These are phyloP conservation scores for Tamandua tetradactyla DNA, from an alignment of 2,797 vertebrate genomes.

Conservation along the genomic window DNA sequence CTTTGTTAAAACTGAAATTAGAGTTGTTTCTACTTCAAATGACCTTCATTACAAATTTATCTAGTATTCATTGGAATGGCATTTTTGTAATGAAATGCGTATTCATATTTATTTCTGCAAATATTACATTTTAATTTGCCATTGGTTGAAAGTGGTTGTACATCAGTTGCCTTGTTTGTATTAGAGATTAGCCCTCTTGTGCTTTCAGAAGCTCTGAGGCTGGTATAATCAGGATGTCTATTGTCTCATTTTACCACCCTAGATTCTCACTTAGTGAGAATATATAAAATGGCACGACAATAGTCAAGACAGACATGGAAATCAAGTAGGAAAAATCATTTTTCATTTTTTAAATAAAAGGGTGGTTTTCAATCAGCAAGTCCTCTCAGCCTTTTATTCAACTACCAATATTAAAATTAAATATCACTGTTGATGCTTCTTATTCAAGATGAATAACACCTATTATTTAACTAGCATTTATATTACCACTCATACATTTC, in stretches of 20 bases:
- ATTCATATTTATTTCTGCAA: neutral
- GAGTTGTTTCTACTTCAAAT: neutral
- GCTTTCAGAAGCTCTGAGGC: neutral
- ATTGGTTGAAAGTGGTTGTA: neutral
- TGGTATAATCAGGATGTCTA: neutral
- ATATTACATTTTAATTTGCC: neutral
- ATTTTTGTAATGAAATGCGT: neutral
- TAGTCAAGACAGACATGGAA: neutral
- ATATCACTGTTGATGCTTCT: neutral
- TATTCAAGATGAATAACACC: neutral
- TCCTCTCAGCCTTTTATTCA: neutral
- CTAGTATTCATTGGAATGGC: neutral
- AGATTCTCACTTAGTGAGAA: constrained; percentile 22
- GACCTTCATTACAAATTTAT: neutral
- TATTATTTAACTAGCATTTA: neutral
- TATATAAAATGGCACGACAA: neutral
- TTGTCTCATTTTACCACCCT: neutral
- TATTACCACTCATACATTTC: neutral
- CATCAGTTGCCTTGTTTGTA: neutral
- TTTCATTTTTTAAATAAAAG: constrained; percentile 21
- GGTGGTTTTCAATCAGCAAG: neutral
- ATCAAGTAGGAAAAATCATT: neutral
- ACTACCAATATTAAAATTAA: constrained; percentile 32
- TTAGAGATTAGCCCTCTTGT: neutral
- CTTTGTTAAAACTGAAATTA: constrained; percentile 33